Evolutionary conservation across 2,113 vertebrate species (phyloP).

Genomic region (Bos taurus): DNA sequence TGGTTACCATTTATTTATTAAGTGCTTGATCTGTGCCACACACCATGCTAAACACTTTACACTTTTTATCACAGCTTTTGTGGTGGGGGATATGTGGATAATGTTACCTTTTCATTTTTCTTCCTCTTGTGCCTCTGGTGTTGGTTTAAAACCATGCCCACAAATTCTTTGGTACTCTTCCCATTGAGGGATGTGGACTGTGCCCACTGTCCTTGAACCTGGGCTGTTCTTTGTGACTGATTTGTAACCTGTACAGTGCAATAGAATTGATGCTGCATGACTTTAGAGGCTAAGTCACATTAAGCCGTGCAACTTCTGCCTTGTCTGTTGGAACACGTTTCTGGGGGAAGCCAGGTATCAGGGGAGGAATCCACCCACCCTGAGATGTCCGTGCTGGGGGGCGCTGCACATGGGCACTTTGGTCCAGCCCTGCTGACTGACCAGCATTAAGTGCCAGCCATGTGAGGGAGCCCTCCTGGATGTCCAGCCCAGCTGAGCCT

Average conservation of each 20-base stretch:
- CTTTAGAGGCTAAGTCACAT: neutral
- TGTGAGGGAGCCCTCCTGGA: neutral
- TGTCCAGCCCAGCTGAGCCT: neutral
- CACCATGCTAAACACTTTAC: neutral
- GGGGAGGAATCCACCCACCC: neutral
- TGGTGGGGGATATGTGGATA: neutral
- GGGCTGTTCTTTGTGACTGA: neutral
- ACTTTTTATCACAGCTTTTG: neutral
- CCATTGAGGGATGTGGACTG: accelerated
- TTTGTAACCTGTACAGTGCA: neutral
- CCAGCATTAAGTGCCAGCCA: neutral
- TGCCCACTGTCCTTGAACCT: neutral
- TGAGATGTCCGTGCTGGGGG: neutral
- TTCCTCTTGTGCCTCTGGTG: neutral
- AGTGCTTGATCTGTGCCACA: neutral
- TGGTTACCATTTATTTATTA: neutral
- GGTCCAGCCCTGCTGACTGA: neutral
- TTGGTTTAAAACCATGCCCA: neutral
- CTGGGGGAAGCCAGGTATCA: neutral
- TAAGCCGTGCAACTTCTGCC: neutral
- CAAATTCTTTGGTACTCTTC: neutral
- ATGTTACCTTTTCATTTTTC: neutral
- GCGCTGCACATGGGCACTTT: too few species aligned
- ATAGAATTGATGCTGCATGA: neutral
- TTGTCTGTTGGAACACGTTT: neutral